Evolutionary conservation across 2,888 invertebrate genomes (phyloP).

Genomic region (Rhodophaea formosa): DNA sequence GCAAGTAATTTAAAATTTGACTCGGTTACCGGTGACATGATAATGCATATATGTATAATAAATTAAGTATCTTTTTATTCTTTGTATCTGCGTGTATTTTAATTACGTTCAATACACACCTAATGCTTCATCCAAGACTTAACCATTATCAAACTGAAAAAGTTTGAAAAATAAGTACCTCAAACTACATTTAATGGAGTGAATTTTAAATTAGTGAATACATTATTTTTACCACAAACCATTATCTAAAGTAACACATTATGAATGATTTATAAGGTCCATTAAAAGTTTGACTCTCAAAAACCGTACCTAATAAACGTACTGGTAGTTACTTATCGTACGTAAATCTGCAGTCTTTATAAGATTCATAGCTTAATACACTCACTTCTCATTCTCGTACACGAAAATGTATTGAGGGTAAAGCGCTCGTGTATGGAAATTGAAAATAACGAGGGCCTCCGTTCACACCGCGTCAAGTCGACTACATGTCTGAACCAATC

Average conservation of each 20-base stretch:
- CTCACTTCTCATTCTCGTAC: constrained; percentile 67
- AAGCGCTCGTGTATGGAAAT: constrained; percentile 78
- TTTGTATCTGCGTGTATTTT: no score
- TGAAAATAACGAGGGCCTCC: constrained; percentile 79
- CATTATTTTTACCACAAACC: neutral
- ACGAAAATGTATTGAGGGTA: constrained; percentile 66
- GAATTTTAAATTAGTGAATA: neutral
- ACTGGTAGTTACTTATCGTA: constrained; percentile 12
- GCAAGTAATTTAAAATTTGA: no score
- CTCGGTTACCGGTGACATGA: no score
- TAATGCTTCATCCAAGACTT: no score
- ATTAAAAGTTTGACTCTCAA: constrained; percentile 2
- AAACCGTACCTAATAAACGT: constrained; percentile 4
- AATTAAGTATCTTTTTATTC: no score
- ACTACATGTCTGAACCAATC: constrained; percentile 62
- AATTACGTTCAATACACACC: no score
- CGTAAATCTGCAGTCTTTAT: constrained; percentile 71
- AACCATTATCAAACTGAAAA: no score
- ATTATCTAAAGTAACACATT: constrained; percentile 1
- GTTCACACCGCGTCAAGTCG: constrained; percentile 75
- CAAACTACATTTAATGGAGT: no score
- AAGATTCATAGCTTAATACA: constrained; percentile 78
- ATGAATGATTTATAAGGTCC: constrained; percentile 3
- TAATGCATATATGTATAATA: no score
- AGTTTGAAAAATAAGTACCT: no score